Evolutionary conservation across 2,113 vertebrate genomes (phyloP), one percentile per base, ranked within the genome.

Genomic region (Peucedramus taeniatus): DNA sequence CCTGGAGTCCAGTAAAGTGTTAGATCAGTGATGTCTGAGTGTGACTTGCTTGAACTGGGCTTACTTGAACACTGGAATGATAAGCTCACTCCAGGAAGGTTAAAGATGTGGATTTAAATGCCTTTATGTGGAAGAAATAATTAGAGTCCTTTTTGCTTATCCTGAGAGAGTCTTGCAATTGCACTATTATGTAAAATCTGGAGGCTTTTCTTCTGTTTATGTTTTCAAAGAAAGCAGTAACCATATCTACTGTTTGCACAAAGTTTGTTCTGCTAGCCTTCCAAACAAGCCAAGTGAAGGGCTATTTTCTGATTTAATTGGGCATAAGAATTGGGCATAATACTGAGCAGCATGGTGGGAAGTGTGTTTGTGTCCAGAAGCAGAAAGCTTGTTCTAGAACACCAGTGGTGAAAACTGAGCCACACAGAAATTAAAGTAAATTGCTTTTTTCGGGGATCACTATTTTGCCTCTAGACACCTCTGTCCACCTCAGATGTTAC

Each of bases 381-480:
- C 44, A 69, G 57, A 85, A 87, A 59, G 5, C 23, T 78, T 42
- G 7, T 44, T 91, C 22, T 87, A 77, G 30, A 70, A 35, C 27
- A 49, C 35, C n/a, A 31, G 35, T 15, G 26, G 26, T 57, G 51
- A 91, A 94, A 93, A 87, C 9, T 6, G 9, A 91, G 8, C 20
- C 17, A 44, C 3, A 3, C 4, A 40, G n/a, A 92, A 83, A 74
- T 59, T 1, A 68, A 65, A 93, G 63, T 10, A 50, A 74, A 59
- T 5, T 23, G 0, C 6, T 30, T n/a, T 83, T 31, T 11, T 0
- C 0, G 0, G 11, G 11, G 11, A 39, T 77, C 42, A 14, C 19
- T 65, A 0, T 74, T 93, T 70, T 86, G 14, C 33, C 20, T 40
- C 33, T 12, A 37, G 28, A 54, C 2, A 1, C 14, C 16, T 65